Percentiles rank a stretch among this genome's conserved stretches.
Evolutionary conservation across 2,113 vertebrate genomes (phyloP).

Genomic region (Athene cunicularia): DNA sequence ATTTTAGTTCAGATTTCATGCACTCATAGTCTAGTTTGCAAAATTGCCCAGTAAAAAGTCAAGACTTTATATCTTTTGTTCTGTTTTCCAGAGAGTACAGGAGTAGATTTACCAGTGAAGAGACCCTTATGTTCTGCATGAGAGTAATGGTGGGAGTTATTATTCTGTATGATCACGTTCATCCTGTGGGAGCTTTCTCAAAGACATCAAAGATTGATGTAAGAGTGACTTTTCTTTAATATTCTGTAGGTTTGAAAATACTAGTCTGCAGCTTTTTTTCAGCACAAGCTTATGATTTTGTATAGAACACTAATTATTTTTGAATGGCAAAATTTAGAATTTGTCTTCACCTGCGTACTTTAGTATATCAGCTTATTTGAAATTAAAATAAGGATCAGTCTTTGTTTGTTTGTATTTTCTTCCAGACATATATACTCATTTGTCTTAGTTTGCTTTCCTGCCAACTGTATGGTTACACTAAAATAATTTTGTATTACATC

Average conservation of each 20-base stretch:
- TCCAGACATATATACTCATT: neutral
- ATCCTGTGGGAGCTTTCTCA: conserved; percentile 97
- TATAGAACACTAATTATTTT: neutral
- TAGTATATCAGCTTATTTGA: neutral
- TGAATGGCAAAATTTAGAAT: neutral
- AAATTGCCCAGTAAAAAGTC: neutral
- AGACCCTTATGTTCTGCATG: conserved; percentile 97
- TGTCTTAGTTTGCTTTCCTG: neutral
- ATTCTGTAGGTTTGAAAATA: neutral
- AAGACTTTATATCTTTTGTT: neutral
- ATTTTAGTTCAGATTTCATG: neutral
- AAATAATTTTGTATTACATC: neutral
- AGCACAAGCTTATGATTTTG: neutral
- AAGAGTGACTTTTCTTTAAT: conserved; percentile 64
- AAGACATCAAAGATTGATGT: conserved; percentile 98
- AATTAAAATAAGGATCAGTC: neutral
- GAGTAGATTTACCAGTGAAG: conserved; percentile 94
- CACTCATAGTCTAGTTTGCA: neutral
- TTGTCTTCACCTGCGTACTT: neutral
- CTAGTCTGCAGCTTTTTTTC: neutral
- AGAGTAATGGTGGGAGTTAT: conserved; percentile 98
- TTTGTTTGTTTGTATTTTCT: neutral
- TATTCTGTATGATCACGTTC: conserved; percentile 96
- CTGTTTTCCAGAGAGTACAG: conserved; percentile 87
- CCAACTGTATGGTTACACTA: neutral